phyloP scores from a whole-genome alignment of 2,797 vertebrate species.

The Trachurus trachurus region DNA sequence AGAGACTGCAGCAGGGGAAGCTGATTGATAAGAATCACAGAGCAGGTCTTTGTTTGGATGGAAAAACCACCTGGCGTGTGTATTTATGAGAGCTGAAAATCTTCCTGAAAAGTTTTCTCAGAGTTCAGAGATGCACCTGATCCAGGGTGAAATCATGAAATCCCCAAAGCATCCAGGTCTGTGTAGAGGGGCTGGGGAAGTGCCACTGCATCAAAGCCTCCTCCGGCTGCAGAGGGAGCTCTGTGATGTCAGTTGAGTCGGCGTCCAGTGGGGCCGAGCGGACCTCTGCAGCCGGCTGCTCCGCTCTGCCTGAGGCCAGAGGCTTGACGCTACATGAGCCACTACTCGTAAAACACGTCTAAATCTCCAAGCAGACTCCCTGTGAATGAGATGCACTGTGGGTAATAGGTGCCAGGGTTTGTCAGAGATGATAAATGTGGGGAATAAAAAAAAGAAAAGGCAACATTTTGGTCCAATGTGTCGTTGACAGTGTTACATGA shows the following conservation, averaged over 20 bases:
- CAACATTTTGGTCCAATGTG: too few species aligned
- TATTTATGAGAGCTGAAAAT: constrained; percentile 12
- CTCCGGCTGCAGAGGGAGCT: too few species aligned
- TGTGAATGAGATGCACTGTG: background rate
- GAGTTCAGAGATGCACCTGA: background rate
- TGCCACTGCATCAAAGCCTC: background rate
- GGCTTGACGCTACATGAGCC: too few species aligned
- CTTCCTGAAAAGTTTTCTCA: too few species aligned
- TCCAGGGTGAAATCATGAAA: background rate
- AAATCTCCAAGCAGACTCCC: too few species aligned
- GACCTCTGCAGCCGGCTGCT: too few species aligned
- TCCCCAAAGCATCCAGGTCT: background rate
- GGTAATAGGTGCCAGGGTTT: too few species aligned
- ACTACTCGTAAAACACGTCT: too few species aligned
- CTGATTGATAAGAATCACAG: constrained; percentile 62
- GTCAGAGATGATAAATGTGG: background rate
- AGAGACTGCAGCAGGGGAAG: constrained; percentile 21
- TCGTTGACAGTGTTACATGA: too few species aligned
- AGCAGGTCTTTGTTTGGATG: constrained; percentile 55
- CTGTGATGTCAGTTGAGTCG: background rate
- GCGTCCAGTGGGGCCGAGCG: too few species aligned
- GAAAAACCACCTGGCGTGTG: constrained; percentile 32
- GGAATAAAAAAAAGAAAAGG: background rate
- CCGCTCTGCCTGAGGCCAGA: too few species aligned
- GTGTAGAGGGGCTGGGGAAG: background rate